Base-by-base conservation (phyloP, 2,797 vertebrate genomes). In the Acipenser transmontanus region DNA sequence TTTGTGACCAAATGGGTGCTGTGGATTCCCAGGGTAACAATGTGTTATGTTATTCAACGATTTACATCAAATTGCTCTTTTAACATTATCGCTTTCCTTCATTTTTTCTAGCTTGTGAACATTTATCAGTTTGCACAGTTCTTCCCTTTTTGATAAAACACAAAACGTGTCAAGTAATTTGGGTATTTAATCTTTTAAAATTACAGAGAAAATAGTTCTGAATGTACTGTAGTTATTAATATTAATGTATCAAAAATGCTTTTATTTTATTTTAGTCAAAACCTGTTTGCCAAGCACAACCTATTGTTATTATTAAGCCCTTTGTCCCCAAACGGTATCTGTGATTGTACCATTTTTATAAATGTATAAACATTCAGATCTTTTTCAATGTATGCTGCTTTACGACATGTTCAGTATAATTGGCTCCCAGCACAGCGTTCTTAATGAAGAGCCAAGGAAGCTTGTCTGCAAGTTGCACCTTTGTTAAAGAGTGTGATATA, bases 1-100 rank as follows among this genome's bases (percentile, higher is more conserved):
- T 84, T 81, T 84, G 80, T 75, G 83, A 80, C 77, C 77, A 80
- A 76, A 85, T 71, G 78, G 76, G 75, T 73, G 62, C 73, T 78
- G 85, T 77, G 67, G 77, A 82, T 82, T 71, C 70, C 71, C 59
- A 57, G 54, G 56, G 57, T 17, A 69, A 61, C 63, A 65, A 69
- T 65, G 61, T 61, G 68, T 47, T 57, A 8, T 61, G 63, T 60
- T 69, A 63, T 65, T 61, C 63, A 61, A 65, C 65, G 61, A 69
- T 59, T 64, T 54, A 68, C 52, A 50, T 68, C 52, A 47, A 64
- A 47, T 54, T 60, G 63, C 54, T 69, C 6, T 12, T 59, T 17
- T 7, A 49, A 2, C 48, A 49, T 49, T 54, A 12, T 68, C 50
- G 34, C 60, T 7, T 48, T 9, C 65, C 8, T 59, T 47, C 11